Evolutionary conservation across 2,888 invertebrate genomes (phyloP).

Genomic region (Stramonita haemastoma): DNA sequence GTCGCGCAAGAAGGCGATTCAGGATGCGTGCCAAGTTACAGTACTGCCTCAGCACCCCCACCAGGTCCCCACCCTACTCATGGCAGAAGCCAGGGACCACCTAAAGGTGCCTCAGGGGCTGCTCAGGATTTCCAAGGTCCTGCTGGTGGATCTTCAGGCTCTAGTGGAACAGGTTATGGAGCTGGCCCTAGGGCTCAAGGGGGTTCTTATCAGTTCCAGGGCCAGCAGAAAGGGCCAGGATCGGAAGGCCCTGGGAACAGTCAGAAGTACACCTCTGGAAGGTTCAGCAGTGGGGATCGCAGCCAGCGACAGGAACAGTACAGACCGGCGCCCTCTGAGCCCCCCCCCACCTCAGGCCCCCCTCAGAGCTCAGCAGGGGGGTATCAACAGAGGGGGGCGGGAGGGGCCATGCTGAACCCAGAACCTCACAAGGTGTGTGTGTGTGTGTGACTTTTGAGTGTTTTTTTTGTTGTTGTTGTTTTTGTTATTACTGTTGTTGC

Average conservation of each 20-base stretch:
- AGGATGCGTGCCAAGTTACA: conserved; percentile 22
- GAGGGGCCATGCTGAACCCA: not conserved
- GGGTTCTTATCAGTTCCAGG: no score
- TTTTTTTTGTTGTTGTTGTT: no score
- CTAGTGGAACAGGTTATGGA: no score
- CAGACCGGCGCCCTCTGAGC: not conserved
- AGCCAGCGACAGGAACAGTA: conserved; percentile 16
- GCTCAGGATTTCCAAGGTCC: not conserved
- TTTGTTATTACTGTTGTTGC: no score
- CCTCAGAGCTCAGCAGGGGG: not conserved
- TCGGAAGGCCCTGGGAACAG: not conserved
- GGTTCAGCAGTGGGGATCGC: not conserved
- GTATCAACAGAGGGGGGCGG: not conserved
- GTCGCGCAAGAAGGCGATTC: conserved; percentile 59
- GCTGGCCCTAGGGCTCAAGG: no score
- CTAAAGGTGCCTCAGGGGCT: not conserved
- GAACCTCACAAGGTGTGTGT: no score
- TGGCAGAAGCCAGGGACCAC: not conserved
- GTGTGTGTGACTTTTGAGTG: no score
- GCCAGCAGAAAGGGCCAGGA: not conserved
- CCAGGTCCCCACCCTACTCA: not conserved
- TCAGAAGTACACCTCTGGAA: not conserved
- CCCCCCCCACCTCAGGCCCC: not conserved
- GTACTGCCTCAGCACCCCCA: not conserved
- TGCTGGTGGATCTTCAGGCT: not conserved